Base-by-base conservation (phyloP, 2,113 vertebrate genomes). In the Zingel zingel region DNA sequence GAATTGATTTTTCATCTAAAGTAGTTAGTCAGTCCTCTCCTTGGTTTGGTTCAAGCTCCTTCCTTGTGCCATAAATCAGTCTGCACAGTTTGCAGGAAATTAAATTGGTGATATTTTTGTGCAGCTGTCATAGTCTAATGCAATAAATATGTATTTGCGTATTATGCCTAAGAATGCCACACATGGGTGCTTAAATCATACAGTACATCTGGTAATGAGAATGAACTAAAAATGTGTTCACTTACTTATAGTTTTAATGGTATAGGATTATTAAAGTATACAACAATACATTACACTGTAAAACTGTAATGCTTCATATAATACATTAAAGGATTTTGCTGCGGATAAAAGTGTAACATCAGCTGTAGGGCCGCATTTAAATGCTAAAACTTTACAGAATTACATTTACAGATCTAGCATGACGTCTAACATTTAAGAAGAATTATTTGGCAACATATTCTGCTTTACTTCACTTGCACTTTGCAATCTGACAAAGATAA, bases 81-180 rank as follows among this genome's bases (percentile, higher is more conserved):
- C 75, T 16, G 62, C 62, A 45, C 51, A 77, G 70, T 69, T 87
- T 73, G 12, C 45, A 78, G 53, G 48, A 74, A 66, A 78, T 78
- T 70, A 61, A 62, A 51, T 48, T 56, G 13, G 50, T 33, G 56
- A 36, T 27, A 47, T 59, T 51, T 79, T 57, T 57, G 54, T 45
- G 16, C 56, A 57, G 58, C 56, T 58, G 61, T 72, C 53, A 36
- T 23, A 74, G 8, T n/a, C 14, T 33, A 65, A 68, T 23, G 23
- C 9, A n/a, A 59, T 63, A n/a, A 68, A 74, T 61, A 67, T 57
- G 62, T 48, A 63, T 21, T 68, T 50, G 8, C 27, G 2, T 68
- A 47, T 53, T 67, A 68, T 54, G 12, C 33, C 33, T 74, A 63
- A 65, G 66, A 74, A 58, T 2, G 12, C 9, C 33, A 54, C 47